Conservation (phyloP, 1,140 invertebrate genomes). For the Formica exsecta region DNA sequence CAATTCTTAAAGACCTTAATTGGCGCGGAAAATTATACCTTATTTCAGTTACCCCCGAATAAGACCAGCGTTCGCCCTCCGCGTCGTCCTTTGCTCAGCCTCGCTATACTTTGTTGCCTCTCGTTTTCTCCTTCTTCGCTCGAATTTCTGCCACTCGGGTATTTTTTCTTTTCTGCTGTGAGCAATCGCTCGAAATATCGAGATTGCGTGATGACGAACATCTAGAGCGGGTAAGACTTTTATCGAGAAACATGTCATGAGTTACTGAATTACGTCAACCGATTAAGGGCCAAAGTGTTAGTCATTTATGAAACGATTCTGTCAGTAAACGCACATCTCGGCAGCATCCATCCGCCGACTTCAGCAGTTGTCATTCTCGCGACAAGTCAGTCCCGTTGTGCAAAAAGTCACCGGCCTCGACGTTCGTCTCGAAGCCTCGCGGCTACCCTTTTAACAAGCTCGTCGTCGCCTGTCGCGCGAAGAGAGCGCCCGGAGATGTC, state of each 20-base stretch:
- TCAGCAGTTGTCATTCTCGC: conserved; percentile 4
- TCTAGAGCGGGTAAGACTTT: conserved; percentile 4
- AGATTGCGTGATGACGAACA: conserved; percentile 2
- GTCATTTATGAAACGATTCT: conserved; percentile 30
- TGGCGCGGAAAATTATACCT: conserved; percentile 87
- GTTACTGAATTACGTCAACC: background rate
- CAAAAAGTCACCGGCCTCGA: conserved; percentile 42
- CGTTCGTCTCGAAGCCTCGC: conserved; percentile 19
- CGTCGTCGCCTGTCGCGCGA: conserved; percentile 52
- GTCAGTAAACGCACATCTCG: conserved; percentile 28
- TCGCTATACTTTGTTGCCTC: conserved; percentile 63
- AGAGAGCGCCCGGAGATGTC: conserved; percentile 66
- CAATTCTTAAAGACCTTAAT: conserved; percentile 88
- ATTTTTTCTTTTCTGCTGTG: conserved; percentile 60
- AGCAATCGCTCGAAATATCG: conserved; percentile 66
- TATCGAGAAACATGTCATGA: conserved; percentile 16
- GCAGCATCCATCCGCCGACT: conserved; percentile 11
- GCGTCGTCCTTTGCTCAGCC: conserved; percentile 45
- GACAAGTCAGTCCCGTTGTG: conserved; percentile 30
- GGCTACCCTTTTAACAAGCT: conserved; percentile 57
- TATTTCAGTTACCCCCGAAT: conserved; percentile 83
- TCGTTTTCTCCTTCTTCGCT: conserved; percentile 61
- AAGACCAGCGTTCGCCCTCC: conserved; percentile 56
- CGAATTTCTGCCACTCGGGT: conserved; percentile 70
- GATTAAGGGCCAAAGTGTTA: conserved; percentile 33